These are phyloP conservation scores for Unio delphinus DNA, from an alignment of 2,888 invertebrate genomes.

Conservation along the genomic window DNA sequence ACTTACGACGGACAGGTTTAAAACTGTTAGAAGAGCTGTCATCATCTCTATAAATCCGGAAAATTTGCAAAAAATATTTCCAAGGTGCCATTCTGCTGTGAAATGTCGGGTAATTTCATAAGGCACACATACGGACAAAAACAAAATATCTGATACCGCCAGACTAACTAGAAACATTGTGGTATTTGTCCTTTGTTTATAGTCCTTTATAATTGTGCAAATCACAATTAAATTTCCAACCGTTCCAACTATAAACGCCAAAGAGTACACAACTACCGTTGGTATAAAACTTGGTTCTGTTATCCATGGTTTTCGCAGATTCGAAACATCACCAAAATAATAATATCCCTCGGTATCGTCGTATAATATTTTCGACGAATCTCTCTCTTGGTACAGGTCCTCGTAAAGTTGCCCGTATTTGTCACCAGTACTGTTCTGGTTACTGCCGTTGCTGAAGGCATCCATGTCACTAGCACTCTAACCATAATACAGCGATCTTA, in stretches of 20 bases:
- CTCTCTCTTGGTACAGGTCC: too few species aligned
- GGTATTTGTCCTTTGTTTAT: constrained; percentile 64
- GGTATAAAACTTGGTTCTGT: constrained; percentile 46
- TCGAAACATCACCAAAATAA: constrained; percentile 45
- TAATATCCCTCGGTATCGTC: constrained; percentile 25
- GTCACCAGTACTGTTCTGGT: too few species aligned
- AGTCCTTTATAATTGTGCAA: constrained; percentile 70
- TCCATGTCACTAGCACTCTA: too few species aligned
- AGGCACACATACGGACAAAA: constrained; percentile 72
- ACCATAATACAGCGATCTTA: too few species aligned
- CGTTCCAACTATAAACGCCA: constrained; percentile 71
- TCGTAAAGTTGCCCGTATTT: too few species aligned
- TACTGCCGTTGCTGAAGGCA: too few species aligned
- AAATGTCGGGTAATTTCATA: constrained; percentile 72
- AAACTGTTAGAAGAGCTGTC: constrained; percentile 72
- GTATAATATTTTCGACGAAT: not conserved
- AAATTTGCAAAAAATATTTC: constrained; percentile 71
- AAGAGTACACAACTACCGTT: constrained; percentile 46
- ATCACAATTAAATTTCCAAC: constrained; percentile 72
- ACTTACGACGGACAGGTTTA: constrained; percentile 74
- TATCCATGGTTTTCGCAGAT: constrained; percentile 49
- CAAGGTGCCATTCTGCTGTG: constrained; percentile 69
- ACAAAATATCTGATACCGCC: constrained; percentile 72
- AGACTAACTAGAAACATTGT: constrained; percentile 61
- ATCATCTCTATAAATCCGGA: constrained; percentile 72